These are phyloP conservation scores for Tetrax tetrax DNA, from an alignment of 2,113 vertebrate genomes.

Conservation along the genomic window DNA sequence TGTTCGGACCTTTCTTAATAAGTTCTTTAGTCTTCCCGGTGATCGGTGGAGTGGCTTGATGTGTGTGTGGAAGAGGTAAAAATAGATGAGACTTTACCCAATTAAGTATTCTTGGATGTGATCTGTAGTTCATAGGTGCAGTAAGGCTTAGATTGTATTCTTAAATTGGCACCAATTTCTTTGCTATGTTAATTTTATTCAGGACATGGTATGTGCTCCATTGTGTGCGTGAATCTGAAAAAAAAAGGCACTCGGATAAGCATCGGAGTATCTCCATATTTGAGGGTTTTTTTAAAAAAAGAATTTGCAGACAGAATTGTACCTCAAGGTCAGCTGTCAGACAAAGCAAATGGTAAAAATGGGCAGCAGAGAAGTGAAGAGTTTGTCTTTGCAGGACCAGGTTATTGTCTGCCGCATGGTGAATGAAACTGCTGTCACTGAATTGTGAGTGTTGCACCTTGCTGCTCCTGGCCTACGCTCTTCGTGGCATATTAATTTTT, in stretches of 20 bases:
- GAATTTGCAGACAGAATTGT: not conserved
- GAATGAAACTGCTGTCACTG: not conserved
- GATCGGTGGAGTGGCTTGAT: not conserved
- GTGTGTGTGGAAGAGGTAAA: not conserved
- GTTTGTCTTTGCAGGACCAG: not conserved
- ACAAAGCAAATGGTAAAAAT: not conserved
- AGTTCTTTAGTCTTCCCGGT: not conserved
- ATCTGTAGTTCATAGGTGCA: not conserved
- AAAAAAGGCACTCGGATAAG: not conserved
- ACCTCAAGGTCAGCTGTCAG: not conserved
- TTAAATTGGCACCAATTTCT: not conserved
- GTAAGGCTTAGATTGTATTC: not conserved
- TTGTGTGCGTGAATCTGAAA: not conserved
- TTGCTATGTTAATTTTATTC: not conserved
- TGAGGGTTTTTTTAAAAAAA: not conserved
- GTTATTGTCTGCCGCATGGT: not conserved
- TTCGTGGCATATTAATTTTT: constrained; percentile 35
- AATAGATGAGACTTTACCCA: not conserved
- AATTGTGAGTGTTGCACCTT: not conserved
- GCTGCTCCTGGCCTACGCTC: not conserved
- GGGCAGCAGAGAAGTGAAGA: not conserved
- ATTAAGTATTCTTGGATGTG: not conserved
- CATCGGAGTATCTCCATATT: not conserved
- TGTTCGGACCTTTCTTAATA: not conserved
- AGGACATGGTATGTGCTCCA: accelerated